Percentiles rank a stretch among this genome's conserved stretches.
These are phyloP conservation scores for Eufriesea mexicana DNA, from an alignment of 1,140 invertebrate genomes.

Conservation along the genomic window DNA sequence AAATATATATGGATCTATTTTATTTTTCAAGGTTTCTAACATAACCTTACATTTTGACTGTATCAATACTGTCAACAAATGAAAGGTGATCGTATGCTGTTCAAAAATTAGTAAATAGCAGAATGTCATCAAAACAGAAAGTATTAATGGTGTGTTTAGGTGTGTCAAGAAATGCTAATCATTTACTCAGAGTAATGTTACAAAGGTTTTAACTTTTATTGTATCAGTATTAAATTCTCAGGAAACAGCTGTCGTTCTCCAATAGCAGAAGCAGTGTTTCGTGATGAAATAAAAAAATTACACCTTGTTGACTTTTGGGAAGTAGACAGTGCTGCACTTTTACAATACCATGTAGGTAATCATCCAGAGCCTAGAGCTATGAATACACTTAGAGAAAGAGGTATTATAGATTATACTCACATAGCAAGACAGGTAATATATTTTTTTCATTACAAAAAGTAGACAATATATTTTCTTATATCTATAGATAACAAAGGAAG, in stretches of 20 bases:
- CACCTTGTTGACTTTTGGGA: constrained; percentile 87
- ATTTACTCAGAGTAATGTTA: neutral
- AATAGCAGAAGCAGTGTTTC: constrained; percentile 95
- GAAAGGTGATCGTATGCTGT: neutral
- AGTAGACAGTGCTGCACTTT: constrained; percentile 94
- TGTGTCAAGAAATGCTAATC: constrained; percentile 48
- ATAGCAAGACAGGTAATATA: constrained; percentile 87
- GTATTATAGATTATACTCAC: constrained; percentile 88
- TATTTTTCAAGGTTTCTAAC: neutral
- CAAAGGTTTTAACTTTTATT: neutral
- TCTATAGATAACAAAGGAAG: constrained; percentile 84
- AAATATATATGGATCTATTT: constrained; percentile 19
- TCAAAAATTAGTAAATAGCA: neutral
- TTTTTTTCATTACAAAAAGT: neutral
- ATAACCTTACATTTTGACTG: constrained; percentile 33
- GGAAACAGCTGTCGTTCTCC: constrained; percentile 98
- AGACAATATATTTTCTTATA: constrained; percentile 66
- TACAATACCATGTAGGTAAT: constrained; percentile 92
- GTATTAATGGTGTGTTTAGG: constrained; percentile 84
- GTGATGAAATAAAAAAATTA: constrained; percentile 86
- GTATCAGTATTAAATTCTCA: constrained; percentile 34
- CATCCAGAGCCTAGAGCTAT: constrained; percentile 90
- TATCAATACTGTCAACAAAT: no score
- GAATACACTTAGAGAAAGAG: constrained; percentile 87
- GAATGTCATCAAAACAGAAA: constrained; percentile 73